These are phyloP conservation scores for Leptobrachium leishanense DNA, from an alignment of 2,113 vertebrate genomes.

Conservation along the genomic window DNA sequence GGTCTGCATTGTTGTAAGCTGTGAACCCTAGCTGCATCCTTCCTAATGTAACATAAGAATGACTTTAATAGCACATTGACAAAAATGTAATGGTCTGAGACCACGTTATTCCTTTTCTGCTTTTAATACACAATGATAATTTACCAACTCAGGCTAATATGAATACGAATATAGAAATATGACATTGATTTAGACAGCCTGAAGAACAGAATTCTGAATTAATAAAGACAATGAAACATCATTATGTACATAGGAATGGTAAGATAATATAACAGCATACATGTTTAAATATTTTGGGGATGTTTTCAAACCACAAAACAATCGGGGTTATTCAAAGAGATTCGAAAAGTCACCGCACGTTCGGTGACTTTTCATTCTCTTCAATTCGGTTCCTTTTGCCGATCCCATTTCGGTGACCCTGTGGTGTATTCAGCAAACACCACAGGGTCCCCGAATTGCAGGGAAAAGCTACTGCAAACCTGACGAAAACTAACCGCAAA, in stretches of 20 bases:
- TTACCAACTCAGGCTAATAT: conserved; percentile 5
- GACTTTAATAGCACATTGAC: conserved; percentile 47
- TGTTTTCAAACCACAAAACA: too few relatives aligned
- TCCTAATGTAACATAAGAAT: conserved; percentile 1
- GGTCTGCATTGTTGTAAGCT: conserved; percentile 41
- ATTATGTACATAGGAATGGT: neutral
- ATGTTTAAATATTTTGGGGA: too few relatives aligned
- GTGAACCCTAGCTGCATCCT: conserved; percentile 52
- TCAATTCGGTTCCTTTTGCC: too few relatives aligned
- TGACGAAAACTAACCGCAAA: too few relatives aligned
- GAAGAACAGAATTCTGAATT: neutral
- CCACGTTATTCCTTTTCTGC: neutral
- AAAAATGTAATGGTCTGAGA: conserved; percentile 59
- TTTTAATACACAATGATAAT: conserved; percentile 23
- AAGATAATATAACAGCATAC: neutral
- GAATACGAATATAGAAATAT: neutral
- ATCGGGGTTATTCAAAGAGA: too few relatives aligned
- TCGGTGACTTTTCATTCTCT: too few relatives aligned
- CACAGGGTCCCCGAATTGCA: too few relatives aligned
- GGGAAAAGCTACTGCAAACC: too few relatives aligned
- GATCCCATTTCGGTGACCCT: too few relatives aligned
- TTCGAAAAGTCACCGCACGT: too few relatives aligned
- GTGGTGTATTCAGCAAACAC: too few relatives aligned
- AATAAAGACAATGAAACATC: neutral
- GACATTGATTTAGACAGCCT: neutral